Conservation (phyloP, 1,140 invertebrate genomes). For the Orius laevigatus region DNA sequence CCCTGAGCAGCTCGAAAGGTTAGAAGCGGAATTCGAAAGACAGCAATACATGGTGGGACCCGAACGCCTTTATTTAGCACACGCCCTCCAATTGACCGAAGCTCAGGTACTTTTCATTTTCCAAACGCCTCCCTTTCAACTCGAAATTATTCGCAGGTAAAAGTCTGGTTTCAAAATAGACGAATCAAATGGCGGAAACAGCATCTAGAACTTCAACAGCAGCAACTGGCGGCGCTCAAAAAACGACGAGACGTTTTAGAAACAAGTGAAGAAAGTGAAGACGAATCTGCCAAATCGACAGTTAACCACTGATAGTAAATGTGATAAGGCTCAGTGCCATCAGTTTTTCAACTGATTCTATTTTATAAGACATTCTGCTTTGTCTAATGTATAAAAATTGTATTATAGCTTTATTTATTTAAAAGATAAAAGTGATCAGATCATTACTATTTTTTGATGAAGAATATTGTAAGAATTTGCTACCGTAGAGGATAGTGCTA, state of each 20-base stretch:
- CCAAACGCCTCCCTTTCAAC: not conserved
- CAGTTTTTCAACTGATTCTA: too few species aligned
- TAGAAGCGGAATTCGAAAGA: constrained; percentile 81
- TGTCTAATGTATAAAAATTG: too few species aligned
- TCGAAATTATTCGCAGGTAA: constrained; percentile 46
- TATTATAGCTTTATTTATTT: too few species aligned
- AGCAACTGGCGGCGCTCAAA: constrained; percentile 59
- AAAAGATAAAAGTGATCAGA: too few species aligned
- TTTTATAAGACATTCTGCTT: too few species aligned
- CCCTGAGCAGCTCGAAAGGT: constrained; percentile 73
- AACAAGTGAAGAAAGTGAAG: constrained; percentile 10
- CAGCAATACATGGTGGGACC: constrained; percentile 95
- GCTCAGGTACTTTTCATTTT: constrained; percentile 45
- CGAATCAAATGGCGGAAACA: constrained; percentile 93
- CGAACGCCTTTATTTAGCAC: constrained; percentile 74
- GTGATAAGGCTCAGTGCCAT: too few species aligned
- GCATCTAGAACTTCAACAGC: constrained; percentile 78
- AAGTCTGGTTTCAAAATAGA: constrained; percentile 95
- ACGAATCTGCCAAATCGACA: constrained; percentile 5
- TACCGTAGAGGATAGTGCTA: too few species aligned
- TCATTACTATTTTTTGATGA: too few species aligned
- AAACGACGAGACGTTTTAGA: constrained; percentile 28
- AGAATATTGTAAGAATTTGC: too few species aligned
- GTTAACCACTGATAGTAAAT: not conserved
- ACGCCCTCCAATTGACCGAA: constrained; percentile 74